Evolutionary conservation across 2,113 vertebrate species (phyloP).

Genomic region (Indicator maculatus): DNA sequence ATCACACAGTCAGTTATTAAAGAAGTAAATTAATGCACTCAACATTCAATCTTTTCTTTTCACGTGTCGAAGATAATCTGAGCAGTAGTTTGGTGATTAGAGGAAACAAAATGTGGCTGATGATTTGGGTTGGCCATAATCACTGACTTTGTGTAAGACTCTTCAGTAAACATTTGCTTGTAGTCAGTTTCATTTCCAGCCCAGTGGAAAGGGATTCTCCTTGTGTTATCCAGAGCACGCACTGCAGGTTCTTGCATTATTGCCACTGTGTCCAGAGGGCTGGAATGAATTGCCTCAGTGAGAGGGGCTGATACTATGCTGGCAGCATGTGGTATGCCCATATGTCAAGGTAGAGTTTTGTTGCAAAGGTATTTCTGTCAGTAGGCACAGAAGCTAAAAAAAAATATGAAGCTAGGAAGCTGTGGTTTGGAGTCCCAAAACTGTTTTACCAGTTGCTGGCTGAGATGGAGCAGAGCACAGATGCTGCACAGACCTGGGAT

Average conservation of each 20-base stretch:
- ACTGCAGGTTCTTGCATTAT: not conserved
- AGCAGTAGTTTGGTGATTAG: not conserved
- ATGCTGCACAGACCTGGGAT: fast-evolving
- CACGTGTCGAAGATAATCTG: not conserved
- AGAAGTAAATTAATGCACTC: slow-evolving; percentile 54
- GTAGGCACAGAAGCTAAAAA: not conserved
- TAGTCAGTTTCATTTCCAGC: not conserved
- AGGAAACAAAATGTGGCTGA: slow-evolving; percentile 14
- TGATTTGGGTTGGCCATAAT: slow-evolving; percentile 27
- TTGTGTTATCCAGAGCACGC: fast-evolving
- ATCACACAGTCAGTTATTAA: slow-evolving; percentile 48
- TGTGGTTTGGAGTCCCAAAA: not conserved
- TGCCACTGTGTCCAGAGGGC: not conserved
- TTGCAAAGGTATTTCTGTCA: not conserved
- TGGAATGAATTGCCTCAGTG: not conserved
- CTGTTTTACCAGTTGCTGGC: not conserved
- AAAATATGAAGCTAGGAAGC: not conserved
- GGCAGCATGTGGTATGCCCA: fast-evolving
- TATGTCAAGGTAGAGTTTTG: not conserved
- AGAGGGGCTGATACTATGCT: not conserved
- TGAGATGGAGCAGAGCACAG: not conserved
- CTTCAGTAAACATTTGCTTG: not conserved
- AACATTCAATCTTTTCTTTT: slow-evolving; percentile 41
- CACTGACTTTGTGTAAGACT: not conserved
- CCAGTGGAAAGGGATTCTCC: not conserved